Percentiles rank a stretch among this genome's conserved stretches.
These are phyloP conservation scores for Hypanus sabinus DNA, from an alignment of 2,113 vertebrate genomes.

Conservation along the genomic window DNA sequence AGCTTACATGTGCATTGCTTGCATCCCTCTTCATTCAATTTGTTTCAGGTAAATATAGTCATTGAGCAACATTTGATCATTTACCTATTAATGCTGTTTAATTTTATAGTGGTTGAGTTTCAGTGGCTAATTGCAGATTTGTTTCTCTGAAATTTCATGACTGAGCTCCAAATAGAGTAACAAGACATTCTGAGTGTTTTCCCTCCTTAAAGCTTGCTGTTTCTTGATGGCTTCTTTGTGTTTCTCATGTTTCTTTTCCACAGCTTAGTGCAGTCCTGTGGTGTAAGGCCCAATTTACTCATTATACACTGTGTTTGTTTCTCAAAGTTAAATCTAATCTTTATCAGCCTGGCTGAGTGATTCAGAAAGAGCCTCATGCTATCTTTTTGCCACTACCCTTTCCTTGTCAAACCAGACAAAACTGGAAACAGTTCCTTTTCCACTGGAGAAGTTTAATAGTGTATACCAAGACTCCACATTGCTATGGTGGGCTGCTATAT, in stretches of 20 bases:
- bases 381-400: background rate
- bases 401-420: background rate
- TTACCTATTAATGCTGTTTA: no score
- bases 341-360: background rate
- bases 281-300: background rate
- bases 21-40: no score
- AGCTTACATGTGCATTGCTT: no score
- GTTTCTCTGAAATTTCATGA: no score
- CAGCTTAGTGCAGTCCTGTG: background rate
- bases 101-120: background rate
- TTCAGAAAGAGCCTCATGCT: background rate
- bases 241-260: background rate
- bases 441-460: background rate
- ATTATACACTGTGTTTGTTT: background rate
- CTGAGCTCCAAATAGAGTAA: background rate
- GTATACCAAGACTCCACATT: background rate
- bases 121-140: background rate
- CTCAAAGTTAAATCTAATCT: background rate
- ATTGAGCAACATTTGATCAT: no score
- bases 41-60: no score
- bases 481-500: background rate
- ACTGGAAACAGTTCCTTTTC: background rate
- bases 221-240: background rate
- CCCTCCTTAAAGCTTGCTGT: background rate
- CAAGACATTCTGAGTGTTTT: background rate